phyloP scores from a whole-genome alignment of 2,797 vertebrate species.

The Lepus oiostolus region DNA sequence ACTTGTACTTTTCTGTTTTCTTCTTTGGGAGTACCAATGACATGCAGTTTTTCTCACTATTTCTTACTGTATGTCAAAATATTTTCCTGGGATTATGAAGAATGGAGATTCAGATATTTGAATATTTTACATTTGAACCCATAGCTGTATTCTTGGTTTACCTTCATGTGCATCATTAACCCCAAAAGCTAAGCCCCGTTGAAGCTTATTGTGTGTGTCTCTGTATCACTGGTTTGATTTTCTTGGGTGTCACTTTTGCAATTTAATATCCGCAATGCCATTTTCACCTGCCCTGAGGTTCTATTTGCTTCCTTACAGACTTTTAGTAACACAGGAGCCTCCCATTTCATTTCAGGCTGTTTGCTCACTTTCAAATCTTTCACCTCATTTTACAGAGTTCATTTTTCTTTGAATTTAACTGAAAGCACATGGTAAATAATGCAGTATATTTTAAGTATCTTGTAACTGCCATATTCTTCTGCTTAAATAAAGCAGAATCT shows the following conservation, averaged over 20 bases:
- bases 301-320: background rate
- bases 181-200: background rate
- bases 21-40: background rate
- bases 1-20: background rate
- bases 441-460: slow-evolving; percentile 65
- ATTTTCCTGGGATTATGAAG: background rate
- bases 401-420: slow-evolving; percentile 44
- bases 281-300: background rate
- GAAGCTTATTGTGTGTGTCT: background rate
- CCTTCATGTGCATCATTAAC: background rate
- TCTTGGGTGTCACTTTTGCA: background rate
- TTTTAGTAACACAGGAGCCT: background rate
- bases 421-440: slow-evolving; percentile 65
- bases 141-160: background rate
- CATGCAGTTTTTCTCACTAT: background rate
- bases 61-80: background rate
- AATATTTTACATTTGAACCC: background rate
- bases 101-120: background rate
- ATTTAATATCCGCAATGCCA: background rate
- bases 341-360: background rate
- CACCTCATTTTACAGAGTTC: slow-evolving; percentile 58
- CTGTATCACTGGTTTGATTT: background rate
- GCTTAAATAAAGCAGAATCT: slow-evolving; percentile 66
- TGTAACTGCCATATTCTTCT: slow-evolving; percentile 44
- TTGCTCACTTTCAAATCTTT: background rate